Conservation (phyloP, 2,113 vertebrate species). For the Xenopus laevis region DNA sequence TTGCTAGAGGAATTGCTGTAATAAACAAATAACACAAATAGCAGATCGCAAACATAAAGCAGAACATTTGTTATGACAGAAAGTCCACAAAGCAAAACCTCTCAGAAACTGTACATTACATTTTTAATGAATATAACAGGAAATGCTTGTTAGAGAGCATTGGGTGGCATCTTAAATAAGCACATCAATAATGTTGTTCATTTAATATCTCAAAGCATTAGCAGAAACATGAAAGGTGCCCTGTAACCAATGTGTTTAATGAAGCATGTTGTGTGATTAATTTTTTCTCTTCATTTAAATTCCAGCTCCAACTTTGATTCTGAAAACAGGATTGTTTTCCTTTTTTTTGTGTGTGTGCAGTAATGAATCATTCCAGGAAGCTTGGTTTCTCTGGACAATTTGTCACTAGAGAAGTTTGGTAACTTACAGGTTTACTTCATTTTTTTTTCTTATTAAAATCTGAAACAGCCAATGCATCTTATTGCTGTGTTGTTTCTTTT, state of each 20-base stretch:
- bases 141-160: conserved; percentile 5
- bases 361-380: conserved; percentile 9
- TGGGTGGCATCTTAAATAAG: conserved; percentile 18
- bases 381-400: not conserved
- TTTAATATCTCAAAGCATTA: conserved; percentile 17
- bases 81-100: not conserved
- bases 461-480: too few relatives aligned
- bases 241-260: conserved; percentile 13
- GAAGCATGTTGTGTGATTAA: conserved; percentile 8
- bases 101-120: not conserved
- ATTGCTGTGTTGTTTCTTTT: too few relatives aligned
- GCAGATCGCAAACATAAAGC: too few relatives aligned
- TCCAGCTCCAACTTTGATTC: conserved; percentile 20
- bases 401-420: not conserved
- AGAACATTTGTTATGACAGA: not conserved
- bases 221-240: conserved; percentile 1
- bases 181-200: conserved; percentile 19
- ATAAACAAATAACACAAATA: too few relatives aligned
- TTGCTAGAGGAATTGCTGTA: too few relatives aligned
- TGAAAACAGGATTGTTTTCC: conserved; percentile 7
- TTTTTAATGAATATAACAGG: conserved; percentile 2
- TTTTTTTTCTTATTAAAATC: too few relatives aligned
- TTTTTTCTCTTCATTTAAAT: conserved; percentile 17
- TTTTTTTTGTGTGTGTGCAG: not conserved
- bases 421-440: too few relatives aligned